A percentile compares a stretch with the other conserved stretches of the same genome.
Conservation (phyloP, 2,888 invertebrate species). For the Sarcophaga caerulescens region DNA sequence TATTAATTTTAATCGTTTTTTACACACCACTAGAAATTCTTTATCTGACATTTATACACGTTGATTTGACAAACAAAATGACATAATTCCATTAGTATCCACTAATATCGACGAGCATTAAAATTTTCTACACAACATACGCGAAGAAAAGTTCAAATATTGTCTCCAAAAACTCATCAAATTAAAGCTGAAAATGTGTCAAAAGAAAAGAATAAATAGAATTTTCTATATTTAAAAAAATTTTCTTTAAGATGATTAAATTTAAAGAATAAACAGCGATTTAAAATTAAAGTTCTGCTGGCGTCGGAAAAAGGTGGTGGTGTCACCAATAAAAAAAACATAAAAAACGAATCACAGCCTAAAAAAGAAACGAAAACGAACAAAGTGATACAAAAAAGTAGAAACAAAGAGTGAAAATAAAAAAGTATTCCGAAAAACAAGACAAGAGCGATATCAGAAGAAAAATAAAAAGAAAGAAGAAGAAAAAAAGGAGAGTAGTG, state of each 20-base stretch:
- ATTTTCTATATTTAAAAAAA: slow-evolving; percentile 17
- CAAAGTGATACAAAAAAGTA: slow-evolving; percentile 25
- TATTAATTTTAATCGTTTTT: background rate
- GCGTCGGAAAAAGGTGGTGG: slow-evolving; percentile 63
- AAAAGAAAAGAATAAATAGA: slow-evolving; percentile 29
- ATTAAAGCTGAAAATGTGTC: slow-evolving; percentile 12
- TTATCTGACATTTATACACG: slow-evolving; percentile 15
- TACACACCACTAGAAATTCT: background rate
- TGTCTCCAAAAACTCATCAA: slow-evolving; percentile 6
- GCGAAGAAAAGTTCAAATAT: slow-evolving; percentile 33
- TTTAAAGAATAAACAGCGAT: slow-evolving; percentile 24
- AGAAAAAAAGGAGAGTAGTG: slow-evolving; percentile 11
- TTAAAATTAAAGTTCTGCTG: slow-evolving; percentile 43
- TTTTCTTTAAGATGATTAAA: background rate
- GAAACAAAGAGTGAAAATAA: slow-evolving; percentile 24
- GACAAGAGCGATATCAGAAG: background rate
- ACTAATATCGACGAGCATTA: slow-evolving; percentile 38
- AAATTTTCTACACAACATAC: slow-evolving; percentile 55
- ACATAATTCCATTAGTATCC: slow-evolving; percentile 65
- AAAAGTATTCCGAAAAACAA: slow-evolving; percentile 16
- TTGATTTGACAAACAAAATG: slow-evolving; percentile 55
- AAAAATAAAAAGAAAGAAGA: slow-evolving; percentile 25
- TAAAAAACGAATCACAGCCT: slow-evolving; percentile 41
- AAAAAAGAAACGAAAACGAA: slow-evolving; percentile 53
- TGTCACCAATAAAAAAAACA: slow-evolving; percentile 52